Evolutionary conservation across 2,797 vertebrate species (phyloP), one percentile per base, ranked within the genome.

Genomic region (Clarias pachynema): DNA sequence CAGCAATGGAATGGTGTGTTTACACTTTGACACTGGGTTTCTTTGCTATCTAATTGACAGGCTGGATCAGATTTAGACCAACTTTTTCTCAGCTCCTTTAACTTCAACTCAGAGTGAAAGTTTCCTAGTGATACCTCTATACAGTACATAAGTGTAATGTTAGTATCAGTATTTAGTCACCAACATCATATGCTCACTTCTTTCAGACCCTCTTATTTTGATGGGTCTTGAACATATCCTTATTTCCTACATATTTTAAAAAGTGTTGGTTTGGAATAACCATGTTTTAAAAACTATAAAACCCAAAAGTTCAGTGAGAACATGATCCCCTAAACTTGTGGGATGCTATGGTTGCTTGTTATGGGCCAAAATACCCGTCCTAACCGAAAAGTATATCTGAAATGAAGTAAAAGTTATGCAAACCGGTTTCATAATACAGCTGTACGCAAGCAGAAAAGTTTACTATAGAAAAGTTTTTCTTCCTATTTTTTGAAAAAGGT

Each of bases 21-120:
- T 83, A 83, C 56, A 86, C 66, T 62, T 56, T 69, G 60, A 80
- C 44, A 77, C 31, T 77, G 44, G 62, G 34, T 78, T 86, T 78
- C 57, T 62, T 37, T 15, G 16, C 16, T 65, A 37, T 15, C 34
- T 63, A 63, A 79, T 56, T 44, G 75, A 82, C 60, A 4, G 40
- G 22, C 49, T 34, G 78, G 44, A 49, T 34, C 49, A 26, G 60
- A 34, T 56, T 34, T 31, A 66, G 73, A 57, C 22, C 29, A 16
- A 66, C 57, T 77, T 34, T 66, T 77, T 31, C 44, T 31, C 44
- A 53, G 59, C 7, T 16, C 15, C 1, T n/a, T 62, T n/a, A 79
- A 40, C 57, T 37, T 56, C 31, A 78, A n/a, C 3, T 4, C 12
- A 40, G n/a, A 75, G 73, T 29, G n/a, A 34, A 75, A 20, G n/a